Percentiles rank a stretch among this genome's conserved stretches.
phyloP scores from a whole-genome alignment of 1,140 invertebrate species.

The Drosophila sturtevanti region DNA sequence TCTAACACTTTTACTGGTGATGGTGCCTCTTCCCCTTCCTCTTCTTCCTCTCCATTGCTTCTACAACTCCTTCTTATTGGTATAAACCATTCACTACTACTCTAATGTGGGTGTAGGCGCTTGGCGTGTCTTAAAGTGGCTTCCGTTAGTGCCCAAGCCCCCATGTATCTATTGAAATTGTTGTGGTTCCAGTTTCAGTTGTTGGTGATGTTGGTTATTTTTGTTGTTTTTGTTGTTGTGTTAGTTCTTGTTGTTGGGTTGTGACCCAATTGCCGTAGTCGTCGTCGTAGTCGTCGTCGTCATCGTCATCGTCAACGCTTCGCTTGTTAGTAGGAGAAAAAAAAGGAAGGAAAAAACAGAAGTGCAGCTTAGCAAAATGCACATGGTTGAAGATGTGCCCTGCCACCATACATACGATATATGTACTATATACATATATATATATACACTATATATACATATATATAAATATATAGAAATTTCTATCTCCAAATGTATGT shows the following conservation, averaged over 20 bases:
- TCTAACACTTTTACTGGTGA: slow-evolving; percentile 46
- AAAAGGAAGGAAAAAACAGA: slow-evolving; percentile 31
- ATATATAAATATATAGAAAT: slow-evolving; percentile 12
- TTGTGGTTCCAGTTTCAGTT: slow-evolving; percentile 54
- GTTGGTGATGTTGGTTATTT: not conserved
- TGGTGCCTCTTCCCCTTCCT: slow-evolving; percentile 3
- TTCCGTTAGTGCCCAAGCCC: slow-evolving; percentile 55
- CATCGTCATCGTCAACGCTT: slow-evolving; percentile 55
- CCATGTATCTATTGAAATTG: slow-evolving; percentile 75
- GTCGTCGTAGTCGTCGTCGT: slow-evolving; percentile 53
- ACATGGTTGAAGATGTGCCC: slow-evolving; percentile 50
- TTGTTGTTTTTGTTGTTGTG: slow-evolving; percentile 25
- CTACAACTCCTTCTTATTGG: not conserved
- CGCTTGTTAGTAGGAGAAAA: slow-evolving; percentile 53
- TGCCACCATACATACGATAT: slow-evolving; percentile 24
- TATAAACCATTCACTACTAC: slow-evolving; percentile 1
- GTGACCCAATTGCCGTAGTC: slow-evolving; percentile 75
- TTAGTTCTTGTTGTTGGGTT: slow-evolving; percentile 41
- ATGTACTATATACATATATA: slow-evolving; percentile 20
- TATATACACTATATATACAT: slow-evolving; percentile 14
- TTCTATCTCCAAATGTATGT: slow-evolving; percentile 21
- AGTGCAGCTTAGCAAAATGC: slow-evolving; percentile 56
- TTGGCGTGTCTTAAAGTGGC: slow-evolving; percentile 74
- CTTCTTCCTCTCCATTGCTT: slow-evolving; percentile 10
- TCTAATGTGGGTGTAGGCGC: slow-evolving; percentile 42